Percentiles rank a stretch among this genome's conserved stretches.
phyloP scores from a whole-genome alignment of 37 sponge, comb jelly and placozoan species.

The Haliclona indistincta region DNA sequence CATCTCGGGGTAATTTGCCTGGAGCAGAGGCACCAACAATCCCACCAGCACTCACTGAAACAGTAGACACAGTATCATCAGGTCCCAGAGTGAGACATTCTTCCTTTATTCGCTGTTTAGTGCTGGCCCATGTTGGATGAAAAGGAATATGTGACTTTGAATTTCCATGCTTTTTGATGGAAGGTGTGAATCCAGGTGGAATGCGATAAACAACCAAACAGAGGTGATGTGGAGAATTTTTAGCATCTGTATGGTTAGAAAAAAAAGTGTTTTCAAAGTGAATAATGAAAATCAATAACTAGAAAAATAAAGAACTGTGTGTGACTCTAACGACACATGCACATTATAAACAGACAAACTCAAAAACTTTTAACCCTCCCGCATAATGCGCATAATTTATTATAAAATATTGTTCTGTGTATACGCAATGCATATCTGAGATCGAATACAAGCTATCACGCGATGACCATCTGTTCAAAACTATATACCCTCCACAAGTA shows the following conservation, averaged over 20 bases:
- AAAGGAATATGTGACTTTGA: slow-evolving; percentile 35
- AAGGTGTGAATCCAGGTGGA: slow-evolving; percentile 34
- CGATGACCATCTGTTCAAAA: no score
- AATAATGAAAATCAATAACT: no score
- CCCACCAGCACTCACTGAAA: slow-evolving; percentile 38
- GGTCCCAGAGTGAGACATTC: slow-evolving; percentile 30
- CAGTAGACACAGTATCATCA: slow-evolving; percentile 15
- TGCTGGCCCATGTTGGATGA: slow-evolving; percentile 57
- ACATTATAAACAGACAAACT: no score
- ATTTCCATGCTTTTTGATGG: slow-evolving; percentile 38
- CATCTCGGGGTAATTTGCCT: slow-evolving; percentile 48
- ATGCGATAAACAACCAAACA: slow-evolving; percentile 46
- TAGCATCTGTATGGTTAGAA: slow-evolving; percentile 17
- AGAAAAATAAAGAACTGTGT: no score
- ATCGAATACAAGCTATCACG: no score
- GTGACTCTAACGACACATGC: no score
- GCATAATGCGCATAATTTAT: no score
- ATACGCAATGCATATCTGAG: no score
- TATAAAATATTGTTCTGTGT: no score
- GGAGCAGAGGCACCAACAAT: slow-evolving; percentile 35
- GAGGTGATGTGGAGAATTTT: slow-evolving; percentile 36
- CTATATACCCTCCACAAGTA: no score
- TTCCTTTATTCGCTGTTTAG: slow-evolving; percentile 16
- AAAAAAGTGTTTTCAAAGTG: no score
- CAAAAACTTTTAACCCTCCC: no score